These are phyloP conservation scores for Chymomyza costata DNA, from an alignment of 1,140 invertebrate genomes.

Conservation along the genomic window DNA sequence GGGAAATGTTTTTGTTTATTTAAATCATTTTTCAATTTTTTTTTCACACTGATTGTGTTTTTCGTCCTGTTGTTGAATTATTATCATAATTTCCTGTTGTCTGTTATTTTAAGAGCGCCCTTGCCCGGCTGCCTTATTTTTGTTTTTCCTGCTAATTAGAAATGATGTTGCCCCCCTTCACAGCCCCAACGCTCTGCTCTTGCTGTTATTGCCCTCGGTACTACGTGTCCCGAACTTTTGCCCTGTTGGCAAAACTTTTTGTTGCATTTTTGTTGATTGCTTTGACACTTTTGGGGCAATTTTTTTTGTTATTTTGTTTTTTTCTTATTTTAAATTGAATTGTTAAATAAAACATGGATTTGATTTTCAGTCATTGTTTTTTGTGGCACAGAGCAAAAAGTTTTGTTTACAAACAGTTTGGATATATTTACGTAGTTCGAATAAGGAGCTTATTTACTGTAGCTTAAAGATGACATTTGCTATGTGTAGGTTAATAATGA, in stretches of 20 bases:
- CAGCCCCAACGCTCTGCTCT: constrained; percentile 13
- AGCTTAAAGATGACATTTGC: too few relatives aligned
- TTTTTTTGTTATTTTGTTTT: constrained; percentile 22
- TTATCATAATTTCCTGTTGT: constrained; percentile 55
- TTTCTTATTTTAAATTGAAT: constrained; percentile 53
- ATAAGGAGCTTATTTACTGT: too few relatives aligned
- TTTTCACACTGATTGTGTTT: constrained; percentile 3
- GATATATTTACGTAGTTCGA: too few relatives aligned
- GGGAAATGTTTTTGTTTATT: constrained; percentile 45
- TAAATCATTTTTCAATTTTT: constrained; percentile 50
- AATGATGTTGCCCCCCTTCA: constrained; percentile 37
- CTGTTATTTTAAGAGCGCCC: constrained; percentile 1
- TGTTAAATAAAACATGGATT: constrained; percentile 53
- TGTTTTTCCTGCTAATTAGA: constrained; percentile 53
- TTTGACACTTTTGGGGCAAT: constrained; percentile 64
- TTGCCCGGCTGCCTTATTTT: constrained; percentile 13
- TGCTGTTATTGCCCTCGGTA: not conserved
- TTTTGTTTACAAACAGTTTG: too few relatives aligned
- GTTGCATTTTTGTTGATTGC: constrained; percentile 53
- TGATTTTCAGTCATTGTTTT: constrained; percentile 44
- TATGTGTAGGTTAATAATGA: too few relatives aligned
- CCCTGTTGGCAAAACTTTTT: constrained; percentile 40
- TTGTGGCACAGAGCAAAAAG: not conserved
- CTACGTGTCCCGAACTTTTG: constrained; percentile 59
- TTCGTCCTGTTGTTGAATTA: constrained; percentile 41